phyloP scores from a whole-genome alignment of 2,113 vertebrate species.

The Thunnus maccoyii region DNA sequence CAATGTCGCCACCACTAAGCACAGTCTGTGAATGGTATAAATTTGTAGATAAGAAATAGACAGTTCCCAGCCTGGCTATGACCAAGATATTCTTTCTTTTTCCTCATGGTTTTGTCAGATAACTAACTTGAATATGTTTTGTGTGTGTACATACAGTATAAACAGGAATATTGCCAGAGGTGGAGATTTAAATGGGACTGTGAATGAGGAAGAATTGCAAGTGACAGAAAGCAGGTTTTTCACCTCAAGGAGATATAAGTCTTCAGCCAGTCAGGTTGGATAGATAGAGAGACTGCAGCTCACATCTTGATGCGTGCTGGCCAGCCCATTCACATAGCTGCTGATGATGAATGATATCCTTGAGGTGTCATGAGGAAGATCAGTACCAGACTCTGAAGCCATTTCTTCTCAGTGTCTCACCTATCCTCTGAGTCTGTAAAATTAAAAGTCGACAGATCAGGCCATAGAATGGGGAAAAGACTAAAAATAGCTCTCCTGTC shows the following conservation, averaged over 20 bases:
- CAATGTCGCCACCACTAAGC: constrained; percentile 27
- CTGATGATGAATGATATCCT: constrained; percentile 38
- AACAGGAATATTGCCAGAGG: background rate
- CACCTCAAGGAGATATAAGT: background rate
- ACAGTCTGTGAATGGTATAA: background rate
- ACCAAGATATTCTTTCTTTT: background rate
- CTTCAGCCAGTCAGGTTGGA: constrained; percentile 1
- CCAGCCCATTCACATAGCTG: constrained; percentile 4
- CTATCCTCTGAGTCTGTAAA: background rate
- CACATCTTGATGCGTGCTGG: constrained; percentile 9
- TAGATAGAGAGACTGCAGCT: constrained; percentile 3
- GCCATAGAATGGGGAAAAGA: background rate
- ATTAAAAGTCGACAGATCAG: constrained; percentile 3
- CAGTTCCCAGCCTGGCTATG: no score
- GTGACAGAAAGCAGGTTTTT: constrained; percentile 23
- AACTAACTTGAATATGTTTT: background rate
- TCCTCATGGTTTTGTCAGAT: background rate
- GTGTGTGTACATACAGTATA: background rate
- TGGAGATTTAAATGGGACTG: background rate
- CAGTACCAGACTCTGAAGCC: background rate
- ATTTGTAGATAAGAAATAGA: background rate
- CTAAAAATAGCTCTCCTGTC: constrained; percentile 28
- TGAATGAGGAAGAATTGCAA: background rate
- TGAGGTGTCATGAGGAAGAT: constrained; percentile 2
- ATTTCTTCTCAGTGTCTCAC: constrained; percentile 46